phyloP scores from a whole-genome alignment of 2,797 vertebrate species.

The Sorex maritimensis region DNA sequence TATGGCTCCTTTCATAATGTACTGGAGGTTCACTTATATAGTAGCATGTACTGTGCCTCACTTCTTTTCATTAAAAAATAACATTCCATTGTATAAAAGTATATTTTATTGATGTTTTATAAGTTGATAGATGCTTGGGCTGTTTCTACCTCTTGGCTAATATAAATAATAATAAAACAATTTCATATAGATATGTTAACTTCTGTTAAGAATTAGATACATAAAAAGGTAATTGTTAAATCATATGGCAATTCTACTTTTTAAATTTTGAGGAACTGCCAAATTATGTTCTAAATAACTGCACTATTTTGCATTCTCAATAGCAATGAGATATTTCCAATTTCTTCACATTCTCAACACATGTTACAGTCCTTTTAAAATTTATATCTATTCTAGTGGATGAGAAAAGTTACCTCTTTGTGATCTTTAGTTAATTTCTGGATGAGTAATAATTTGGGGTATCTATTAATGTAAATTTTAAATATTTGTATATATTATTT shows the following conservation, averaged over 20 bases:
- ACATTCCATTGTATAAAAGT: constrained; percentile 1
- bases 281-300: constrained; percentile 23
- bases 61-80: constrained; percentile 39
- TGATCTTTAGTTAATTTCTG: constrained; percentile 48
- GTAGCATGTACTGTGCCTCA: constrained; percentile 20
- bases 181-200: constrained; percentile 30
- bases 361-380: not conserved
- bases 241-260: not conserved
- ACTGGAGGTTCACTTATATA: constrained; percentile 37
- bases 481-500: constrained; percentile 1
- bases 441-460: constrained; percentile 31
- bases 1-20: constrained; percentile 19
- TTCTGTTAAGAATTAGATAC: constrained; percentile 48
- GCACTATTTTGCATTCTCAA: no score
- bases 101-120: constrained; percentile 35
- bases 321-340: not conserved
- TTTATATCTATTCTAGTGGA: not conserved
- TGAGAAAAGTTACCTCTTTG: constrained; percentile 26
- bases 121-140: constrained; percentile 14
- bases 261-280: constrained; percentile 49
- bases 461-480: constrained; percentile 17
- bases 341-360: constrained; percentile 49
- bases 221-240: not conserved
- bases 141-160: no score
- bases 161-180: not conserved